Conservation (phyloP, 1,140 invertebrate species). For the Zaprionus camerounensis region DNA sequence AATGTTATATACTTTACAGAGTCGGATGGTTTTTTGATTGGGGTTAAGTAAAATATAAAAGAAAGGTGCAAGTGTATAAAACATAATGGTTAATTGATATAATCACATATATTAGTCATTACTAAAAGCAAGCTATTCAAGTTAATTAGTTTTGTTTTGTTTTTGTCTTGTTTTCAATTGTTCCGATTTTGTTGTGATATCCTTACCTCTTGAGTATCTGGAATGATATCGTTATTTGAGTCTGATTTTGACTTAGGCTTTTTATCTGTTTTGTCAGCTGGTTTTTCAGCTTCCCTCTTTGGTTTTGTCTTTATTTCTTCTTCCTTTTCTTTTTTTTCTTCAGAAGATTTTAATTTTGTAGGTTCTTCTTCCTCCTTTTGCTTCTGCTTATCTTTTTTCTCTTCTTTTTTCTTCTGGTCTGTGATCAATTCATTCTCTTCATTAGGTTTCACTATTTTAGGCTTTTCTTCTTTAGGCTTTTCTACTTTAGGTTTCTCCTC, state of each 20-base stretch:
- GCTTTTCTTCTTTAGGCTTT: neutral
- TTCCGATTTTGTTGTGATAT: neutral
- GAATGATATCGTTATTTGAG: slow-evolving; percentile 5
- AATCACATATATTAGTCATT: neutral
- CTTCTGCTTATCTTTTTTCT: neutral
- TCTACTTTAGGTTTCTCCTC: neutral
- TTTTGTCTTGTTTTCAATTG: slow-evolving; percentile 18
- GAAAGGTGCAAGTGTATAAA: no score
- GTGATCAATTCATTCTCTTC: neutral
- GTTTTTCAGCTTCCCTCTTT: slow-evolving; percentile 8
- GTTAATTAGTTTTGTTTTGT: neutral
- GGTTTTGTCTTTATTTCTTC: neutral
- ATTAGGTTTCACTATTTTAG: neutral
- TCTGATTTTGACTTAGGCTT: slow-evolving; percentile 6
- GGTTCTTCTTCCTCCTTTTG: neutral
- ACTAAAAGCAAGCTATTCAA: neutral
- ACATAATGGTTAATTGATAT: neutral
- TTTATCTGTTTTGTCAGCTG: slow-evolving; percentile 27
- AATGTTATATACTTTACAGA: no score
- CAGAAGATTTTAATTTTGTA: neutral
- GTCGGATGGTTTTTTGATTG: no score
- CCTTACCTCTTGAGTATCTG: slow-evolving; percentile 38
- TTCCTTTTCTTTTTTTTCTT: neutral
- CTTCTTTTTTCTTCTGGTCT: slow-evolving; percentile 6
- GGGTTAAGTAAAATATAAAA: no score